A percentile compares a stretch with the other conserved stretches of the same genome.
Conservation (phyloP, 2,888 invertebrate genomes). For the Acronicta alni region DNA sequence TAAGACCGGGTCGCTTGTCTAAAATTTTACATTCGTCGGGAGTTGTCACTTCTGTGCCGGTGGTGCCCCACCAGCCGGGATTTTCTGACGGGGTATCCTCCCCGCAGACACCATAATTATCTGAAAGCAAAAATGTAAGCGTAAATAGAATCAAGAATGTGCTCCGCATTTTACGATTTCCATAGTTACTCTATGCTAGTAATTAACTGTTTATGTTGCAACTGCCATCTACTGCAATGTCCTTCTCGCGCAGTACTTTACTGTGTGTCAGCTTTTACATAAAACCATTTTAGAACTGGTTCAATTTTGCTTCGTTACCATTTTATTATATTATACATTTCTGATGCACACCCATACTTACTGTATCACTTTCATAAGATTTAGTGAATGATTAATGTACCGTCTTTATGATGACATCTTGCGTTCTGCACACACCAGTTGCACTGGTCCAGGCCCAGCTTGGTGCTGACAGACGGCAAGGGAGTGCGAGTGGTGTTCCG, state of each 20-base stretch:
- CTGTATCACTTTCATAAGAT: not conserved
- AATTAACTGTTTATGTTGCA: no score
- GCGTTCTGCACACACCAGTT: conserved; percentile 98
- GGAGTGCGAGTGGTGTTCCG: conserved; percentile 74
- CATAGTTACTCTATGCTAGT: no score
- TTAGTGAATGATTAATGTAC: conserved; percentile 77
- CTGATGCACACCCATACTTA: no score
- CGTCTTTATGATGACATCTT: conserved; percentile 95
- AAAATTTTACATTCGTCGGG: conserved; percentile 94
- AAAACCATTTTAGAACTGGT: no score
- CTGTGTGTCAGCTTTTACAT: no score
- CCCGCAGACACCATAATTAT: conserved; percentile 95
- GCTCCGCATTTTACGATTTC: no score
- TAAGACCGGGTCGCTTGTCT: conserved; percentile 96
- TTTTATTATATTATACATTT: no score
- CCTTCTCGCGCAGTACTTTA: no score
- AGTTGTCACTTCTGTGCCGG: conserved; percentile 92
- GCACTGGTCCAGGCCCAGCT: conserved; percentile 94
- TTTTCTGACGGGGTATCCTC: conserved; percentile 95
- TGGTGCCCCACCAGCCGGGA: conserved; percentile 97
- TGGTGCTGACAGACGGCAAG: conserved; percentile 91
- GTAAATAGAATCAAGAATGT: no score
- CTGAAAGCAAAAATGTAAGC: conserved; percentile 74
- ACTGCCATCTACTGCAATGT: no score
- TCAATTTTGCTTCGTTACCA: no score